Evolutionary conservation across 2,888 invertebrate genomes (phyloP), one percentile per base, ranked within the genome.

Genomic region (Clostera curtula): DNA sequence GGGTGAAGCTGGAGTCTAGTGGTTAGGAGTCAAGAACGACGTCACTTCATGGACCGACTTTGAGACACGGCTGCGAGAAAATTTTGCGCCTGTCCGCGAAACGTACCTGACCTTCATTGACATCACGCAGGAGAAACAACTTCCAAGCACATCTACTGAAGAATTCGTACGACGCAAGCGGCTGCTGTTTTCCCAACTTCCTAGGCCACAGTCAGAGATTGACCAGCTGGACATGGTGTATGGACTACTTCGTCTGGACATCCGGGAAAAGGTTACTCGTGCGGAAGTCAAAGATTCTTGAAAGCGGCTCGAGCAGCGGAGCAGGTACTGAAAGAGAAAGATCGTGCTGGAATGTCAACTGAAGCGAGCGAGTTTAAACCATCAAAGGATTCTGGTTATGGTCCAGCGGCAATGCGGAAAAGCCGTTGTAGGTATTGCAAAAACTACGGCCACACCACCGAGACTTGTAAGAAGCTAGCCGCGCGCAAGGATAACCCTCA

Each of bases 1-100:
- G 11, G 23, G 17, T 2, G 33, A 33, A n/a, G 33, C 33, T 16
- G 29, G 21, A 15, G 13, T 20, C 12, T 33, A 29, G 33, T 33
- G 22, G 25, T 18, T 17, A 15, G 33, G 33, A 2, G 22, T 33
- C 5, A 25, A 26, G 14, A 9, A 17, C 8, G 9, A 17, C 3
- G 13, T 29, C 2, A 24, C 11, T 5, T n/a, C 26, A 3, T 23
- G 19, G 26, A 2, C 12, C 2, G 29, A 34, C 1, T 29, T 34
- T 13, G 20, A 23, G 17, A 19, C 6, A 4, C 19, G 8, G 5
- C 24, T 29, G n/a, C 29, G 33, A 10, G 6, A 24, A 2, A 20
- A 17, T 3, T 34, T 26, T 7, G 29, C 33, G 7, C 33, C 33
- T 6, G 11, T 17, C 8, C 12, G 6, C 11, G 19, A 11, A 12